Evolutionary conservation across 1,140 invertebrate species (phyloP).

Genomic region (Anagrus nilaparvatae): DNA sequence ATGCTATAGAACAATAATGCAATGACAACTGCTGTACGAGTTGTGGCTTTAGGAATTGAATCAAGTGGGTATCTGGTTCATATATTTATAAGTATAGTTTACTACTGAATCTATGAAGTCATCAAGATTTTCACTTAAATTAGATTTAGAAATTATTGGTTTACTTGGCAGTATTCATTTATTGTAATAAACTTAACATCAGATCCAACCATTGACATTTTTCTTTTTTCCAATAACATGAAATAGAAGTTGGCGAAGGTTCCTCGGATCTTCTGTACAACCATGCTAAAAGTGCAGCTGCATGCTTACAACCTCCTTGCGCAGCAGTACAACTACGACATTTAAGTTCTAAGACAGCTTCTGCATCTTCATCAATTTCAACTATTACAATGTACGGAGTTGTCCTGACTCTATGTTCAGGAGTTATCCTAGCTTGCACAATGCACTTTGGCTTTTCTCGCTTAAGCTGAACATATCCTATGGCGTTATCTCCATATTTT

Average conservation of each 20-base stretch:
- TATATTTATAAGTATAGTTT: no score
- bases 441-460: slow-evolving; percentile 17
- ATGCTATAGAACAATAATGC: no score
- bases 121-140: slow-evolving; percentile 22
- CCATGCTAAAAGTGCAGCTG: slow-evolving; percentile 31
- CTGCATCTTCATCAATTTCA: slow-evolving; percentile 17
- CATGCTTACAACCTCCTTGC: slow-evolving; percentile 30
- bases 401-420: slow-evolving; percentile 30
- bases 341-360: slow-evolving; percentile 11
- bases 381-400: slow-evolving; percentile 19
- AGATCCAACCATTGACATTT: slow-evolving; percentile 14
- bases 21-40: no score
- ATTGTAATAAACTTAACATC: no score
- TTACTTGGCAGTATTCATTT: no score
- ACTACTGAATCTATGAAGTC: no score
- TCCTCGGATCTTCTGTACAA: slow-evolving; percentile 28
- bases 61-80: no score
- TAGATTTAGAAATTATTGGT: no score
- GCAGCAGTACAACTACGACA: slow-evolving; percentile 23
- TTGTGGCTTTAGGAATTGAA: slow-evolving; percentile 13
- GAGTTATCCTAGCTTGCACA: slow-evolving; percentile 24
- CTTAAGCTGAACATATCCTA: slow-evolving; percentile 27
- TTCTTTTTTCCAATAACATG: slow-evolving; percentile 29
- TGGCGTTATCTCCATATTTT: slow-evolving; percentile 25
- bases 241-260: slow-evolving; percentile 23